A percentile compares a stretch with the other conserved stretches of the same genome.
Evolutionary conservation across 2,888 invertebrate species (phyloP).

Genomic region (Agonopterix arenella): DNA sequence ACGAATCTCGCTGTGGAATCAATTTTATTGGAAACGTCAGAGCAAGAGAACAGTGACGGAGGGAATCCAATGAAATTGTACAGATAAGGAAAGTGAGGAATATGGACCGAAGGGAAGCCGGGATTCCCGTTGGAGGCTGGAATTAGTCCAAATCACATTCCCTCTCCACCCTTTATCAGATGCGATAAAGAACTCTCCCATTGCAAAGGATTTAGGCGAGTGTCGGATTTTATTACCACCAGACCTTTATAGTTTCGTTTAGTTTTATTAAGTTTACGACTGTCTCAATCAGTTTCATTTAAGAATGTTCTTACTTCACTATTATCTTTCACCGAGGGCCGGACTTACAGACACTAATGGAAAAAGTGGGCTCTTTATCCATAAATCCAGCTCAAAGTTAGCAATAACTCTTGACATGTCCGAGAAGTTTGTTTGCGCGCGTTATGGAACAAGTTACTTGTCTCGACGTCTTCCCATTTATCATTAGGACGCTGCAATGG

Average conservation of each 20-base stretch:
- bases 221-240: conserved; percentile 28
- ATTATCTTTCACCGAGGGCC: too few species aligned
- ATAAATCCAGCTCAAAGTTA: conserved; percentile 26
- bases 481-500: conserved; percentile 36
- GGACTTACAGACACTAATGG: background rate
- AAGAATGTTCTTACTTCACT: too few species aligned
- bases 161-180: conserved; percentile 33
- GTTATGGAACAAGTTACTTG: conserved; percentile 30
- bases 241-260: conserved; percentile 1
- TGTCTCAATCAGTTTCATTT: conserved; percentile 1
- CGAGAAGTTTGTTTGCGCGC: conserved; percentile 23
- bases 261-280: background rate
- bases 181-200: conserved; percentile 35
- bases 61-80: conserved; percentile 28
- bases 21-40: conserved; percentile 41
- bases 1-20: conserved; percentile 33
- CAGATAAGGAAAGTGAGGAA: conserved; percentile 24
- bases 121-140: conserved; percentile 31
- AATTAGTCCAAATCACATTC: conserved; percentile 46
- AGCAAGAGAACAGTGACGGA: conserved; percentile 11
- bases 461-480: conserved; percentile 42
- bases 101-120: conserved; percentile 34
- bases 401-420: conserved; percentile 21
- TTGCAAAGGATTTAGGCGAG: conserved; percentile 26
- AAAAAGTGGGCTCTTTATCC: conserved; percentile 3